These are phyloP conservation scores for Anoplolepis gracilipes DNA, from an alignment of 1,140 invertebrate species.

Conservation along the genomic window DNA sequence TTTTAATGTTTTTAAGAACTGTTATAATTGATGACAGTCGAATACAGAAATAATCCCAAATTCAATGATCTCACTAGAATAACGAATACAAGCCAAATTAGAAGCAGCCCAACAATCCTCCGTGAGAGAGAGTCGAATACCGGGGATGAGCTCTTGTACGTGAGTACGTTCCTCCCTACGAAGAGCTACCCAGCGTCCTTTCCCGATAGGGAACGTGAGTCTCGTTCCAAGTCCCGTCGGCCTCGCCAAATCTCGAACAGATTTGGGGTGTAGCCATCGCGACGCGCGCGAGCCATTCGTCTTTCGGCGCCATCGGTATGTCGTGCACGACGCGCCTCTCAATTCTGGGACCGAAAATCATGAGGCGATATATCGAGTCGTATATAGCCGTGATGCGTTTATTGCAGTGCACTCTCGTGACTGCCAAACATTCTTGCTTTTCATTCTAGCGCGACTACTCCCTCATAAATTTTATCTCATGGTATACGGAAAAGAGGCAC, in stretches of 20 bases:
- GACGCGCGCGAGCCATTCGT: slow-evolving; percentile 67
- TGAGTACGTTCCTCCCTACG: slow-evolving; percentile 68
- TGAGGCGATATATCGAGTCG: slow-evolving; percentile 58
- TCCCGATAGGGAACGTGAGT: slow-evolving; percentile 80
- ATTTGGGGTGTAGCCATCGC: slow-evolving; percentile 77
- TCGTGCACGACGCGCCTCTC: slow-evolving; percentile 67
- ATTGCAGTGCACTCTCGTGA: slow-evolving; percentile 46
- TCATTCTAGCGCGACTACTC: slow-evolving; percentile 22
- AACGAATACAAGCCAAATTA: slow-evolving; percentile 75
- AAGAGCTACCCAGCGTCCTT: slow-evolving; percentile 74
- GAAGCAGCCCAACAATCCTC: slow-evolving; percentile 74
- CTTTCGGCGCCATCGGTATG: slow-evolving; percentile 74
- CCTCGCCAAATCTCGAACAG: slow-evolving; percentile 80
- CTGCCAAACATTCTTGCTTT: slow-evolving; percentile 44
- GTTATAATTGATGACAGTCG: neutral
- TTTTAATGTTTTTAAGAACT: neutral
- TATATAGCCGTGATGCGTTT: slow-evolving; percentile 56
- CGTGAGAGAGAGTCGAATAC: slow-evolving; percentile 56
- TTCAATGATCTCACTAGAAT: slow-evolving; percentile 27
- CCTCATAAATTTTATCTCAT: slow-evolving; percentile 44
- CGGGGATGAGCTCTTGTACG: slow-evolving; percentile 73
- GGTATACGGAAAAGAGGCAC: neutral
- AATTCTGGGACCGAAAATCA: slow-evolving; percentile 49
- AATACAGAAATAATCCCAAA: neutral
- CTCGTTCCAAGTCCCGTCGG: slow-evolving; percentile 77